Evolutionary conservation across 2,113 vertebrate species (phyloP), one percentile per base, ranked within the genome.

Genomic region (Platycercus adscitus): DNA sequence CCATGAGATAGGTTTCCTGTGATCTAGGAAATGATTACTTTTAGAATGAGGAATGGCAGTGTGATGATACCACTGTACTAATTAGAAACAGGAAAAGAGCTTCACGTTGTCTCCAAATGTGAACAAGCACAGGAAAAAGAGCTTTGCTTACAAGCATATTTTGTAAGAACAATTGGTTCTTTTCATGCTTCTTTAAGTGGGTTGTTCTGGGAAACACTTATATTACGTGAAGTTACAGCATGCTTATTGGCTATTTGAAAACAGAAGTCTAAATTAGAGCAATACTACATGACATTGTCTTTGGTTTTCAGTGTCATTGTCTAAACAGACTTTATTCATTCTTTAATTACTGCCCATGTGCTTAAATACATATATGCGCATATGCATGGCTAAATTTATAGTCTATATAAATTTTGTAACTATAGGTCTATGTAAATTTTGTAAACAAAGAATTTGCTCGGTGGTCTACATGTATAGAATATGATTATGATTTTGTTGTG

Each of bases 1-100:
- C 64, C 55, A 6, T 18, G 18, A 70, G 31, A 65, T 18, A 53
- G 31, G 26, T 41, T 72, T 82, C 31, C 37, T 49, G 43, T 13
- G 73, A 47, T 44, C 6, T 9, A 31, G 43, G 52, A 31, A 21
- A 13, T 7, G 21, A n/a, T 46, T 70, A 5, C 37, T 70, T 80
- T 64, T 47, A n/a, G n/a, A 86, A 63, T 49, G 72, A 86, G 24
- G 33, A 73, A 24, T 21, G n/a, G 25, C 46, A 35, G 13, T 5
- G 18, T 56, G 29, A 50, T 63, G 79, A 75, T 28, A 55, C 17
- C 0, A 0, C n/a, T 0, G 0, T 23, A 26, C 33, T 43, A 43
- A 90, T 70, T 53, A 63, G 63, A 83, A 95, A 69, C 39, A 71
- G 24, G 29, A 44, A 15, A 83, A 58, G 25, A 78, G 56, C 55